phyloP scores from a whole-genome alignment of 2,113 vertebrate genomes.

The Lipotes vexillifer region DNA sequence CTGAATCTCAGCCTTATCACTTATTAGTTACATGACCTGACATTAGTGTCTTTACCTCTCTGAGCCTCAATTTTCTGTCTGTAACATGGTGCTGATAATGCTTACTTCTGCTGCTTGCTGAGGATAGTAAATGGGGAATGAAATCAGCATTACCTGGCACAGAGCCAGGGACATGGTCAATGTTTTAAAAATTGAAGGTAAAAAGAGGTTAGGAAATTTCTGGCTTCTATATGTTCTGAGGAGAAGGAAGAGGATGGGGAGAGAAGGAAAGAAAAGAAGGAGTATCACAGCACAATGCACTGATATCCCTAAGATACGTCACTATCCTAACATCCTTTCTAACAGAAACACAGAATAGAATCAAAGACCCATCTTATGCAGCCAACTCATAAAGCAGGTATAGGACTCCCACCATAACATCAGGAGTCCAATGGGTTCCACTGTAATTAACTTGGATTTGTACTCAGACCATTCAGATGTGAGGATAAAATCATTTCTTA shows the following conservation, averaged over 20 bases:
- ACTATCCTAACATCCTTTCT: not conserved
- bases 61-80: not conserved
- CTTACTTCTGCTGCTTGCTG: not conserved
- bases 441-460: not conserved
- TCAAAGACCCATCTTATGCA: not conserved
- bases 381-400: not conserved
- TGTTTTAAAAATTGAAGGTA: not conserved
- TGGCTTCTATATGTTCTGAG: not conserved
- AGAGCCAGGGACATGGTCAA: not conserved
- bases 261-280: not conserved
- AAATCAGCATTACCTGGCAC: not conserved
- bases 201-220: not conserved
- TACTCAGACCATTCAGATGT: not conserved
- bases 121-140: not conserved
- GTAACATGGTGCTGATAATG: not conserved
- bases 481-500: not conserved
- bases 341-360: not conserved
- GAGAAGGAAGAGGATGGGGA: not conserved
- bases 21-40: not conserved
- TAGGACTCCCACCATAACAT: not conserved
- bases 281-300: not conserved
- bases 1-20: not conserved
- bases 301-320: not conserved
- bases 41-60: not conserved
- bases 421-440: not conserved